These are phyloP conservation scores for Xanthorhoe spadicearia DNA, from an alignment of 2,888 invertebrate genomes.

Conservation along the genomic window DNA sequence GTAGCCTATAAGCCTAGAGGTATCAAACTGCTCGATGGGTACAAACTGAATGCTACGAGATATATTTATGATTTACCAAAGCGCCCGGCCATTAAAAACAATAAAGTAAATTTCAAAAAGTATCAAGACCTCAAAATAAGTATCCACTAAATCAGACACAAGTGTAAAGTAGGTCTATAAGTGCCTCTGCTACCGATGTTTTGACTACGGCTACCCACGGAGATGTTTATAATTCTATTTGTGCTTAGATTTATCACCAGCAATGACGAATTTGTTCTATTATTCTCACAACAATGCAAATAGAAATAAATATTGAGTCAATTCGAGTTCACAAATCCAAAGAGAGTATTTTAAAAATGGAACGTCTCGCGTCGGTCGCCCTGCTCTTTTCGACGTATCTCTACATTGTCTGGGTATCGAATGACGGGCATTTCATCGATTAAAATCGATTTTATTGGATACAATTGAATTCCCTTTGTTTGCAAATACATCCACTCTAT, in stretches of 20 bases:
- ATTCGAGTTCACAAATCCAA: constrained; percentile 41
- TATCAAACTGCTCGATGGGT: no score
- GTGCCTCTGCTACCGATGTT: constrained; percentile 56
- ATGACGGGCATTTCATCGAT: constrained; percentile 69
- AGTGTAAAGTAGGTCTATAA: constrained; percentile 13
- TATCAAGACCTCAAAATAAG: constrained; percentile 23
- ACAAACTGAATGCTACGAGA: no score
- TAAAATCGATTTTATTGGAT: constrained; percentile 74
- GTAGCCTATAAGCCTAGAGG: no score
- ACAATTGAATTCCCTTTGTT: constrained; percentile 74
- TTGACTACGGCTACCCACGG: constrained; percentile 70
- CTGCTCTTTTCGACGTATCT: constrained; percentile 62
- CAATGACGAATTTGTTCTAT: constrained; percentile 50
- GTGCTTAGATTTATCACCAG: constrained; percentile 53
- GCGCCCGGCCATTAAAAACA: no score
- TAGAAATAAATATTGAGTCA: constrained; percentile 42
- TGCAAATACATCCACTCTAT: constrained; percentile 64
- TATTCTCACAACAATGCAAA: constrained; percentile 39
- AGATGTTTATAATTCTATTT: constrained; percentile 46
- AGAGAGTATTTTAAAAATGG: constrained; percentile 48
- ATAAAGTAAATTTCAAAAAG: background rate
- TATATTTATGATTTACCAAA: no score
- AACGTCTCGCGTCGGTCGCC: constrained; percentile 48
- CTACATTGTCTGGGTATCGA: constrained; percentile 65
- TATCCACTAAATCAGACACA: background rate